Conservation (phyloP, 2,797 vertebrate species). For the Hippopotamyrus pictus region DNA sequence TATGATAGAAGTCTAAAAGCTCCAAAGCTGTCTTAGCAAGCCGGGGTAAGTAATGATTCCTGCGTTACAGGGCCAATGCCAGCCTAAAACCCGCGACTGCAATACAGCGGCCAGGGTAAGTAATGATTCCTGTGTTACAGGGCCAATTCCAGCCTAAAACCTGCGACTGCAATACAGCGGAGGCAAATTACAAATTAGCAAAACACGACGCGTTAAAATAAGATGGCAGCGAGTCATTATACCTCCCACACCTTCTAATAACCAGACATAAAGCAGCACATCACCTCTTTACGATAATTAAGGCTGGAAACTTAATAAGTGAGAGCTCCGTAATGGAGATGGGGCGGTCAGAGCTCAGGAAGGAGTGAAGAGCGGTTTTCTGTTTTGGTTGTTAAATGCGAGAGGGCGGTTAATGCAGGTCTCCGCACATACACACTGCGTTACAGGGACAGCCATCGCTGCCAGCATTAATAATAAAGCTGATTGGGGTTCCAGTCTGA, state of each 20-base stretch:
- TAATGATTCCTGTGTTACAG: not conserved
- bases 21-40: not conserved
- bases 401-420: not conserved
- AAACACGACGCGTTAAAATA: not conserved
- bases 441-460: not conserved
- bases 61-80: not conserved
- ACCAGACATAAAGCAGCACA: not conserved
- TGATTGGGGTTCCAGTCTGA: not conserved
- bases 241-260: not conserved
- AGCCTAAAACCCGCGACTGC: not conserved
- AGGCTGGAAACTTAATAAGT: not conserved
- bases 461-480: not conserved
- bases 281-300: not conserved
- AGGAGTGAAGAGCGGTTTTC: not conserved
- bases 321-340: not conserved
- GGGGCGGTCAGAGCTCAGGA: not conserved
- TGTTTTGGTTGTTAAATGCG: not conserved
- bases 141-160: not conserved
- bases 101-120: not conserved
- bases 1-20: slow-evolving; percentile 6
- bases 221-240: not conserved
- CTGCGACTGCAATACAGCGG: not conserved
- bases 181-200: not conserved
- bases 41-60: not conserved
- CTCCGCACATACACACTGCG: not conserved